Percentiles rank a stretch among this genome's conserved stretches.
phyloP scores from a whole-genome alignment of 1,140 invertebrate species.

The Drosophila suzukii region DNA sequence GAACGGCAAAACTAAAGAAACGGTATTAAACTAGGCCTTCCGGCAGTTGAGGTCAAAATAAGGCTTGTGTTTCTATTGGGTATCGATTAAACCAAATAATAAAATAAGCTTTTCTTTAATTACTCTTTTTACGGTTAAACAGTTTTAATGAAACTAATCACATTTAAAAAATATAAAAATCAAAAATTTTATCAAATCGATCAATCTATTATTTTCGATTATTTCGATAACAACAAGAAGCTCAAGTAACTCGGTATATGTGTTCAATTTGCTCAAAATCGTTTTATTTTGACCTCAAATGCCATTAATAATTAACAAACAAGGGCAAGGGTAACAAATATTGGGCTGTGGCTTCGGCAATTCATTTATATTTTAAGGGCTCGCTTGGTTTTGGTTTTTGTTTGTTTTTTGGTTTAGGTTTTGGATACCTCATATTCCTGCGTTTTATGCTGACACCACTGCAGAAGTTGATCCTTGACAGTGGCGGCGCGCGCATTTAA shows the following conservation, averaged over 20 bases:
- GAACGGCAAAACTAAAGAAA: conserved; percentile 53
- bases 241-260: too few species aligned
- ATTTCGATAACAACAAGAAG: background rate
- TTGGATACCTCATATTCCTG: conserved; percentile 95
- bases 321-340: conserved; percentile 17
- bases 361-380: conserved; percentile 27
- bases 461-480: conserved; percentile 97
- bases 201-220: background rate
- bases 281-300: conserved; percentile 8
- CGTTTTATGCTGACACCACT: conserved; percentile 98
- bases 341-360: conserved; percentile 54
- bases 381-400: conserved; percentile 17
- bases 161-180: too few species aligned
- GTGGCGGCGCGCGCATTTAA: conserved; percentile 94
- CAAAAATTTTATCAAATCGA: too few species aligned
- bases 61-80: background rate
- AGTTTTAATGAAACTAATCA: too few species aligned
- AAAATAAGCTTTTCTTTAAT: too few species aligned
- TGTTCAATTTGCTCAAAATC: background rate
- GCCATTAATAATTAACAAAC: conserved; percentile 22
- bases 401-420: conserved; percentile 52
- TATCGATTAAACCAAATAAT: too few species aligned
- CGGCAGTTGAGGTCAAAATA: conserved; percentile 16
- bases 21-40: conserved; percentile 18
- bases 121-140: too few species aligned